phyloP scores from a whole-genome alignment of 2,113 vertebrate species.

The Mastomys coucha region DNA sequence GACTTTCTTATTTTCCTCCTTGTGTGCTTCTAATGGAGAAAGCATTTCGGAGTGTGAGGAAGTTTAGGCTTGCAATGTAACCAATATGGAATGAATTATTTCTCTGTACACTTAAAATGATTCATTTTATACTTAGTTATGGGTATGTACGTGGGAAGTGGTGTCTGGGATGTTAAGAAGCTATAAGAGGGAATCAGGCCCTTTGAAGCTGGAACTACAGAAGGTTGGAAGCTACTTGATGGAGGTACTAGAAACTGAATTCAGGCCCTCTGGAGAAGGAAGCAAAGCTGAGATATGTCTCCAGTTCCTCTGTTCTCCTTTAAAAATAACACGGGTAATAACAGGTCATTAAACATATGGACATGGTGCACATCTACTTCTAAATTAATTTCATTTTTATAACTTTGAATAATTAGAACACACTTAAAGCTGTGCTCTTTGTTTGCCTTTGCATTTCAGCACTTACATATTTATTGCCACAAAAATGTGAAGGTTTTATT shows the following conservation, averaged over 20 bases:
- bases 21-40: background rate
- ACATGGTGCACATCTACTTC: background rate
- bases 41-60: background rate
- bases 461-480: background rate
- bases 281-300: background rate
- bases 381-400: constrained; percentile 18
- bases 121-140: background rate
- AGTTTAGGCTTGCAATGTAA: background rate
- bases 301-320: background rate
- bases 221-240: background rate
- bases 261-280: background rate
- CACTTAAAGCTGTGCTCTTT: background rate
- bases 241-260: background rate
- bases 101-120: background rate
- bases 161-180: background rate
- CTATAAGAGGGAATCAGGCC: background rate
- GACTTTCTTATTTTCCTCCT: background rate
- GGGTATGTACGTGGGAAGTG: background rate
- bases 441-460: background rate
- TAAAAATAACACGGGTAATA: constrained; percentile 4
- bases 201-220: too few species aligned
- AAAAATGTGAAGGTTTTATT: background rate
- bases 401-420: background rate
- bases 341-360: background rate
- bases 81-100: background rate